Conservation (phyloP, 2,113 vertebrate species). For the Grantiella picta region DNA sequence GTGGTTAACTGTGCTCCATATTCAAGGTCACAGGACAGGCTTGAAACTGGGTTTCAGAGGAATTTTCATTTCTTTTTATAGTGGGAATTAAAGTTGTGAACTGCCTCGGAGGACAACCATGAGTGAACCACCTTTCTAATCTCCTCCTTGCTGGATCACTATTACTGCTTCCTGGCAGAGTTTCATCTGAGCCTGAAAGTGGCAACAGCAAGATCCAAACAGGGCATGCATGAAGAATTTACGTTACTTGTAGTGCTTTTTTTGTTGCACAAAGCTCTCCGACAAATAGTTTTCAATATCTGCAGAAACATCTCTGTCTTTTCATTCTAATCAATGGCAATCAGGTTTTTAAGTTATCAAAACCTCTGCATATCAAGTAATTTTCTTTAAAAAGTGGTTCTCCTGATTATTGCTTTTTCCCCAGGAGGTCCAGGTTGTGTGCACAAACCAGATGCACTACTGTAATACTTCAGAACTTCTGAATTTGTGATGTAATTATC, state of each 20-base stretch:
- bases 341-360: not conserved
- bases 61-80: not conserved
- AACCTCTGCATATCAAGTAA: not conserved
- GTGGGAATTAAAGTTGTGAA: not conserved
- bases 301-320: not conserved
- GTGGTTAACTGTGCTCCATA: not conserved
- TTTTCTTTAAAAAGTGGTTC: not conserved
- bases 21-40: not conserved
- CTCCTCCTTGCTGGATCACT: not conserved
- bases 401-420: not conserved
- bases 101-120: not conserved
- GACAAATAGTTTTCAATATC: not conserved
- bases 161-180: not conserved
- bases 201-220: not conserved
- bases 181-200: not conserved
- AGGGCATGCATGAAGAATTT: not conserved
- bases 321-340: not conserved
- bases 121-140: not conserved
- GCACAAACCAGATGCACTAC: not conserved
- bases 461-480: not conserved
- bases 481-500: not conserved
- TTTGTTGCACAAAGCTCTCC: not conserved
- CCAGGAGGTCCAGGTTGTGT: not conserved
- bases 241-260: accelerated
- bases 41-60: not conserved